Percentiles rank a stretch among this genome's conserved stretches.
Conservation (phyloP, 2,113 vertebrate species). For the Cryptotis parvus region DNA sequence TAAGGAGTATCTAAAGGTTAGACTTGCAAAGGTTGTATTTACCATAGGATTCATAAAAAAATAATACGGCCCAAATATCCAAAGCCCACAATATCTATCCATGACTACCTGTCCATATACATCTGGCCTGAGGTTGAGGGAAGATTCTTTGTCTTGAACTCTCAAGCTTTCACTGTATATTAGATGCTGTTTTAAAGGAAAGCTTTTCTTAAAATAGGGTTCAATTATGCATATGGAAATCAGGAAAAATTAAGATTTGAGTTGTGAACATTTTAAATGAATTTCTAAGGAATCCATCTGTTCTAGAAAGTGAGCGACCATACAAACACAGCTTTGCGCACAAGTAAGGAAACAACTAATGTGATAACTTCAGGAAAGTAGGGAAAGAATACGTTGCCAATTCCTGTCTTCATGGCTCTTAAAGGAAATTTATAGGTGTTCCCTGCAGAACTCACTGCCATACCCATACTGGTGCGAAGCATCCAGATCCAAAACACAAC, state of each 20-base stretch:
- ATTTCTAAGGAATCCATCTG: background rate
- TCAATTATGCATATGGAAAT: background rate
- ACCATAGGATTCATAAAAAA: background rate
- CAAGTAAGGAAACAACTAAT: background rate
- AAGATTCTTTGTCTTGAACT: background rate
- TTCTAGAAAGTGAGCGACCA: background rate
- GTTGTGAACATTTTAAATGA: background rate
- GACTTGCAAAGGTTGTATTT: background rate
- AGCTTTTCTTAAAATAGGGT: background rate
- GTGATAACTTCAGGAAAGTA: background rate
- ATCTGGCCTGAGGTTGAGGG: background rate
- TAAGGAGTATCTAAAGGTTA: background rate
- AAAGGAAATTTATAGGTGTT: background rate
- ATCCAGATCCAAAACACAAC: background rate
- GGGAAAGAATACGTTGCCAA: background rate
- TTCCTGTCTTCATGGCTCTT: background rate
- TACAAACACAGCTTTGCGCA: background rate
- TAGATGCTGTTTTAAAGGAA: background rate
- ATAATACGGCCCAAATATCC: background rate
- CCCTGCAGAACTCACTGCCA: background rate
- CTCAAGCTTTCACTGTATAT: background rate
- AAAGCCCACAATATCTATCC: background rate
- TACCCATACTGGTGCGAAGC: background rate
- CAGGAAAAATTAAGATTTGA: background rate
- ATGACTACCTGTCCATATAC: fast-evolving